Evolutionary conservation across 2,113 vertebrate genomes (phyloP).

Genomic region (Natator depressus): DNA sequence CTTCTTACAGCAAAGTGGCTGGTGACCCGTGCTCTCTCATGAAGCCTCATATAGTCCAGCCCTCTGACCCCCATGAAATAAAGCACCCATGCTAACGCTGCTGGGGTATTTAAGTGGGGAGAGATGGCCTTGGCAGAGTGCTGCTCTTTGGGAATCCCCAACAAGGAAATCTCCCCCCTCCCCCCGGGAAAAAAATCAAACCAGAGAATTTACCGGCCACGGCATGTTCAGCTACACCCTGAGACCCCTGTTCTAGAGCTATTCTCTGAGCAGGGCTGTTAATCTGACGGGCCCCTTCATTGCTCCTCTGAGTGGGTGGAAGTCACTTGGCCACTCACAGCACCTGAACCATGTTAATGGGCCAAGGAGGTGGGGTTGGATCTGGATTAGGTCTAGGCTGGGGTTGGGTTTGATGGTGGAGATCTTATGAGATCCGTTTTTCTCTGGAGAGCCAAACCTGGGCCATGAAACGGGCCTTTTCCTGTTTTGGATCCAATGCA

Average conservation of each 20-base stretch:
- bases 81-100: neutral
- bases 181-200: neutral
- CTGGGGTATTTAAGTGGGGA: neutral
- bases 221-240: neutral
- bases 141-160: neutral
- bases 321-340: neutral
- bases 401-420: neutral
- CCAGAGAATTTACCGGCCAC: neutral
- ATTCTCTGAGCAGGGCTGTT: neutral
- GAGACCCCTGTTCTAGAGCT: neutral
- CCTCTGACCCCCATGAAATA: neutral
- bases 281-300: neutral
- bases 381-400: neutral
- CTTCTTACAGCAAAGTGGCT: neutral
- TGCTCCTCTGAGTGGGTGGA: neutral
- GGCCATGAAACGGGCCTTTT: neutral
- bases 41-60: neutral
- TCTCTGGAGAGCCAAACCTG: neutral
- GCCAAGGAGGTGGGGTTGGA: neutral
- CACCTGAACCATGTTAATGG: neutral
- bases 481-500: neutral
- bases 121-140: too few relatives aligned
- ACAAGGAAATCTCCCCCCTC: neutral
- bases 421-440: neutral
- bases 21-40: neutral